Conservation (phyloP, 1,140 invertebrate species). For the Drosophila hydei region DNA sequence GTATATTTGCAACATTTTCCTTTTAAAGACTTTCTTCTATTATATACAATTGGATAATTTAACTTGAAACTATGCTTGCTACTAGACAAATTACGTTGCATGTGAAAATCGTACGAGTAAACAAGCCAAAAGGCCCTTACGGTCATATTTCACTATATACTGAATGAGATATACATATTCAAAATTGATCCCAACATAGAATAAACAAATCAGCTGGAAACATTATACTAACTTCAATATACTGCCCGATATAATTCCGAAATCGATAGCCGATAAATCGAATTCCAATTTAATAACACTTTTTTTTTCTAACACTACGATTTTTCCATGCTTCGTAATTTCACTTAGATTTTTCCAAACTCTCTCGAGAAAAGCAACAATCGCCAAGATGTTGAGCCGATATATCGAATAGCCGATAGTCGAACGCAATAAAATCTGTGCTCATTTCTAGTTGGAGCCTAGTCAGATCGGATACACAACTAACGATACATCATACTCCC, state of each 20-base stretch:
- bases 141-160: too few relatives aligned
- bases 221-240: too few relatives aligned
- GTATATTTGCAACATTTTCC: constrained; percentile 40
- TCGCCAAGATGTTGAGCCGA: constrained; percentile 2
- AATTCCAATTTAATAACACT: not conserved
- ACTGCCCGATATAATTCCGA: too few relatives aligned
- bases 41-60: too few relatives aligned
- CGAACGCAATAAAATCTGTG: too few relatives aligned
- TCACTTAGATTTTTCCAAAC: not conserved
- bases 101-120: constrained; percentile 62
- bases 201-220: constrained; percentile 39
- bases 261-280: too few relatives aligned
- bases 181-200: constrained; percentile 8
- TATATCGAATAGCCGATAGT: too few relatives aligned
- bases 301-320: constrained; percentile 44
- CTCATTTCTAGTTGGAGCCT: constrained; percentile 56
- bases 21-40: too few relatives aligned
- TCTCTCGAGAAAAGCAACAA: not conserved
- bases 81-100: constrained; percentile 7
- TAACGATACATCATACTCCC: not conserved
- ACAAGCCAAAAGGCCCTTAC: too few relatives aligned
- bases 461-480: constrained; percentile 21
- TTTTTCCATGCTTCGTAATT: constrained; percentile 53
- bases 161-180: not conserved
- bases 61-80: not conserved